Evolutionary conservation across 2,888 invertebrate species (phyloP), one percentile per base, ranked within the genome.

Genomic region (Myopa testacea): DNA sequence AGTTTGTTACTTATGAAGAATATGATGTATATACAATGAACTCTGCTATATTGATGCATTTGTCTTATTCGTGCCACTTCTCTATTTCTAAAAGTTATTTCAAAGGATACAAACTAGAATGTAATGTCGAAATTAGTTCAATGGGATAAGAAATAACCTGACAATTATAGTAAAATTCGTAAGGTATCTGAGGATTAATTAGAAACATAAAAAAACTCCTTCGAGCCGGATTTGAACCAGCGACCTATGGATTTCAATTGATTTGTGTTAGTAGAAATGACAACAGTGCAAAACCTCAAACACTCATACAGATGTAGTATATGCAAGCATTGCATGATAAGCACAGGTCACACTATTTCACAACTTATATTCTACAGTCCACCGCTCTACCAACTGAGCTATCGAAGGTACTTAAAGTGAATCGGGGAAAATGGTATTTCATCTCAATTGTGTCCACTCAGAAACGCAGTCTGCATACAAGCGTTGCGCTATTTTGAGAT

Each of bases 201-300:
- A n/a, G 19, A 19, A 10, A 58, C 19, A 63, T 55, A 77, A 73
- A 52, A 58, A 38, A 10, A 3, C 40, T 55, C 58, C 76, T 55
- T 92, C 91, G 92, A 91, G 91, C 92, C 91, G 91, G 91, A 92
- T 92, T 92, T 92, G 92, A 92, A 92, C 92, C 92, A 92, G 92
- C 91, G 92, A 92, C 92, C 92, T 92, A 92, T 92, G 92, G 92
- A 92, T 92, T 80, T 84, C 87, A 75, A 75, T 67, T 52, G 58
- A 26, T 38, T 67, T 10, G 5, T 72, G 60, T 38, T 67, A 55
- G 52, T 65, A 65, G 37, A 67, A 16, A 55, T 75, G 74, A 10
- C 55, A 19, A 14, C 14, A 58, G 40, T 38, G 67, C 65, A 12
- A 62, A 73, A 63, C 34, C 62, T 26, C 50, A 26, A 26, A 26